phyloP scores from a whole-genome alignment of 2,888 invertebrate genomes.

The Tachina lurida region DNA sequence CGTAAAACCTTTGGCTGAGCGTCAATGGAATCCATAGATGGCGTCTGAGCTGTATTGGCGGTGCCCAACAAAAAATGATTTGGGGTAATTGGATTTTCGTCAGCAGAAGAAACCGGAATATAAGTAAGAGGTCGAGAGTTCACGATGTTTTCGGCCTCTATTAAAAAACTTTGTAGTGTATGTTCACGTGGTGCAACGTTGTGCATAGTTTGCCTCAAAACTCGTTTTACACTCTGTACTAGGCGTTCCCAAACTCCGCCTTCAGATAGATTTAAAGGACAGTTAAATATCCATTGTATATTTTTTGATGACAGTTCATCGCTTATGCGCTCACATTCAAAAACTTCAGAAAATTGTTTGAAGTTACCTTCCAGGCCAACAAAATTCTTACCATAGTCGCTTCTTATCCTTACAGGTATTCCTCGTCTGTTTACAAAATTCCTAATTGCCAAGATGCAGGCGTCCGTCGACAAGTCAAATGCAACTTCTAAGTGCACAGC shows the following conservation, averaged over 20 bases:
- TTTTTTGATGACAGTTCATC: constrained; percentile 54
- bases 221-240: too few species aligned
- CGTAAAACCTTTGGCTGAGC: constrained; percentile 9
- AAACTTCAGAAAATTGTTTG: constrained; percentile 32
- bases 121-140: constrained; percentile 38
- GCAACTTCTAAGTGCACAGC: neutral
- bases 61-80: constrained; percentile 66
- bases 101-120: constrained; percentile 12
- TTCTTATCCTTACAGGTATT: neutral
- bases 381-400: constrained; percentile 62
- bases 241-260: constrained; percentile 23
- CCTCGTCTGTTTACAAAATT: neutral
- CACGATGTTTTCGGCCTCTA: constrained; percentile 32
- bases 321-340: constrained; percentile 33
- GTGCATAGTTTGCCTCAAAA: too few species aligned
- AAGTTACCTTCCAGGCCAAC: constrained; percentile 36
- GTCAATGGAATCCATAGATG: neutral
- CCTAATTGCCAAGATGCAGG: neutral
- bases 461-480: neutral
- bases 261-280: constrained; percentile 30
- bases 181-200: neutral
- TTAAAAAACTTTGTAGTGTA: constrained; percentile 9
- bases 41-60: constrained; percentile 5
- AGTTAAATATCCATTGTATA: constrained; percentile 69
- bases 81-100: constrained; percentile 65